phyloP scores from a whole-genome alignment of 2,888 invertebrate genomes.

The Mimumesa dahlbomi region DNA sequence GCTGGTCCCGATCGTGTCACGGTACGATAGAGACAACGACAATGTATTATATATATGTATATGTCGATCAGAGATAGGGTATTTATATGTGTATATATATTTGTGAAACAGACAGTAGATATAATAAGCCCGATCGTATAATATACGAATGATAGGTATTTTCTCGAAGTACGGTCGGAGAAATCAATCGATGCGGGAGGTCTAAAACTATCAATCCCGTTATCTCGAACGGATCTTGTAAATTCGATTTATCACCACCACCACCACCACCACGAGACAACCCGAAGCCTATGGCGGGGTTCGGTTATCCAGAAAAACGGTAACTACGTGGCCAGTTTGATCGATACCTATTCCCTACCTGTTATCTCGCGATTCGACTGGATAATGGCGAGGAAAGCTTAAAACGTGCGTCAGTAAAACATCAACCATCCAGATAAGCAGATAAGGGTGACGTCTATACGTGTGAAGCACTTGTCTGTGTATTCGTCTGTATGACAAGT shows the following conservation, averaged over 20 bases:
- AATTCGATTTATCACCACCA: conserved; percentile 27
- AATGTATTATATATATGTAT: too few species aligned
- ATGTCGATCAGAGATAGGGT: too few species aligned
- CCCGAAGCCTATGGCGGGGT: too few species aligned
- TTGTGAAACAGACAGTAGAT: too few species aligned
- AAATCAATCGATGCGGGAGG: conserved; percentile 12
- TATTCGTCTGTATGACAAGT: neutral
- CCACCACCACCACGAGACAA: neutral
- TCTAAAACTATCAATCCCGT: conserved; percentile 24
- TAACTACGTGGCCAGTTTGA: conserved; percentile 54
- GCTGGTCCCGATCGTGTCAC: too few species aligned
- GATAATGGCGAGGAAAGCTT: conserved; percentile 63
- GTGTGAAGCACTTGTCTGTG: conserved; percentile 13
- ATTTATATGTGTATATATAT: too few species aligned
- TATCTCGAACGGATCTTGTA: conserved; percentile 38
- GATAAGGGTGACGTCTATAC: conserved; percentile 44
- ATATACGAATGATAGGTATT: too few species aligned
- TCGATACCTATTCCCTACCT: conserved; percentile 46
- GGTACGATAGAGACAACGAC: too few species aligned
- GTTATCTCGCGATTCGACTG: conserved; percentile 56
- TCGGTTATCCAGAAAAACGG: conserved; percentile 18
- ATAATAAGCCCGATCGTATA: too few species aligned
- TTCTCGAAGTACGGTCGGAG: conserved; percentile 2
- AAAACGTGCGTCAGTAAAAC: conserved; percentile 64
- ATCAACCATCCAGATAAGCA: conserved; percentile 62